Conservation (phyloP, 1,140 invertebrate species). For the Drosophila lini region DNA sequence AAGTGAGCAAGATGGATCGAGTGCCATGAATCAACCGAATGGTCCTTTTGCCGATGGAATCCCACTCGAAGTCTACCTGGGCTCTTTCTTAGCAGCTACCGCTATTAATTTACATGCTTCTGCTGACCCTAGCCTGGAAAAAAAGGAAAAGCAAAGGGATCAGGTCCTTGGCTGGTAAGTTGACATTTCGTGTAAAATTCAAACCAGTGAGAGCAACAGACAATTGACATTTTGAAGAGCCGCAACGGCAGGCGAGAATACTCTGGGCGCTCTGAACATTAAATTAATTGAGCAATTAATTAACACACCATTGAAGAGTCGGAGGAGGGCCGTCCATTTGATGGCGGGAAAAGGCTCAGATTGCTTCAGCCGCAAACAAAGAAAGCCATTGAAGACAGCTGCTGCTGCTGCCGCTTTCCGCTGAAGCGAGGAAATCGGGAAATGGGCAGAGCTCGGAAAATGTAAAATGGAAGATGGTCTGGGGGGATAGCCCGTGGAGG, state of each 20-base stretch:
- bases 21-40: constrained; percentile 25
- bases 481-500: constrained; percentile 15
- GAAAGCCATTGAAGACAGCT: constrained; percentile 68
- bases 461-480: constrained; percentile 20
- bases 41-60: constrained; percentile 11
- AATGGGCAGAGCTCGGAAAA: constrained; percentile 4
- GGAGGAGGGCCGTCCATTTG: constrained; percentile 47
- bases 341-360: constrained; percentile 44
- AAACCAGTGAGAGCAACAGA: constrained; percentile 62
- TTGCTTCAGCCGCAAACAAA: constrained; percentile 68
- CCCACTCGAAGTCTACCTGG: background rate
- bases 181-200: constrained; percentile 65
- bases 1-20: constrained; percentile 17
- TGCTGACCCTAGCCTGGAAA: constrained; percentile 32
- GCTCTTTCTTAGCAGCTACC: constrained; percentile 4
- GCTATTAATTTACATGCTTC: constrained; percentile 59
- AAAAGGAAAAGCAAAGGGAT: constrained; percentile 19
- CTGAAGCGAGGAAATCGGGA: constrained; percentile 12
- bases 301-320: constrained; percentile 71
- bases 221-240: constrained; percentile 72
- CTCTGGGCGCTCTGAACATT: constrained; percentile 60
- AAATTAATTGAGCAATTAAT: constrained; percentile 83
- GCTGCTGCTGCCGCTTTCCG: constrained; percentile 10
- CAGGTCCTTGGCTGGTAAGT: constrained; percentile 43
- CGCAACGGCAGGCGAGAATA: constrained; percentile 7